phyloP scores from a whole-genome alignment of 2,113 vertebrate genomes.

The Rhinolophus sinicus region DNA sequence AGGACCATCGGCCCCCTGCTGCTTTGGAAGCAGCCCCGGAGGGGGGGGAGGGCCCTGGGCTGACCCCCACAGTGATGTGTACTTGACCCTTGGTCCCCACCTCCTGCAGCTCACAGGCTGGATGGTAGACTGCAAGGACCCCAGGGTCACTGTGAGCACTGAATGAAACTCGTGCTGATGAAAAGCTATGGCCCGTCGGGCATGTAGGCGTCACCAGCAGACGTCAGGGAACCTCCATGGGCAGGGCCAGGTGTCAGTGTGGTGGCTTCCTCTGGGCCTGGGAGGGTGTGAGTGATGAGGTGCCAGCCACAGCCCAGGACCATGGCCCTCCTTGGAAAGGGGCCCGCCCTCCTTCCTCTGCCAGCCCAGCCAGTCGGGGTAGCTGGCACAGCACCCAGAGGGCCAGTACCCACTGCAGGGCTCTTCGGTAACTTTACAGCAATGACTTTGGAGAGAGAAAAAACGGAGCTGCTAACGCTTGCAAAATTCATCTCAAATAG shows the following conservation, averaged over 20 bases:
- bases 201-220: rapidly evolving
- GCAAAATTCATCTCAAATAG: slow-evolving; percentile 65
- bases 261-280: rapidly evolving
- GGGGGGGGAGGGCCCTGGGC: neutral
- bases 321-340: neutral
- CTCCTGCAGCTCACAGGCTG: too few relatives aligned
- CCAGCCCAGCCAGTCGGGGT: slow-evolving; percentile 29
- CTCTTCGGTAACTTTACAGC: slow-evolving; percentile 44
- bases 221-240: rapidly evolving
- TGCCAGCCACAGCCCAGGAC: rapidly evolving
- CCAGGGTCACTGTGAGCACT: rapidly evolving
- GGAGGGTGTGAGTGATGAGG: rapidly evolving
- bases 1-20: neutral
- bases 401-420: neutral
- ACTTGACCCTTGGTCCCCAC: neutral
- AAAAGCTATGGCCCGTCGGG: too few relatives aligned
- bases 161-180: rapidly evolving
- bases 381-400: neutral
- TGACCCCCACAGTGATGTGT: rapidly evolving
- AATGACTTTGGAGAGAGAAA: neutral
- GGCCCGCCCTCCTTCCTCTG: neutral
- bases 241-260: rapidly evolving
- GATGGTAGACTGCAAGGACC: rapidly evolving
- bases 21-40: too few relatives aligned
- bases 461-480: slow-evolving; percentile 69